phyloP scores from a whole-genome alignment of 37 sponge, comb jelly and placozoan genomes.

The Halisarca cf. caerulea region DNA sequence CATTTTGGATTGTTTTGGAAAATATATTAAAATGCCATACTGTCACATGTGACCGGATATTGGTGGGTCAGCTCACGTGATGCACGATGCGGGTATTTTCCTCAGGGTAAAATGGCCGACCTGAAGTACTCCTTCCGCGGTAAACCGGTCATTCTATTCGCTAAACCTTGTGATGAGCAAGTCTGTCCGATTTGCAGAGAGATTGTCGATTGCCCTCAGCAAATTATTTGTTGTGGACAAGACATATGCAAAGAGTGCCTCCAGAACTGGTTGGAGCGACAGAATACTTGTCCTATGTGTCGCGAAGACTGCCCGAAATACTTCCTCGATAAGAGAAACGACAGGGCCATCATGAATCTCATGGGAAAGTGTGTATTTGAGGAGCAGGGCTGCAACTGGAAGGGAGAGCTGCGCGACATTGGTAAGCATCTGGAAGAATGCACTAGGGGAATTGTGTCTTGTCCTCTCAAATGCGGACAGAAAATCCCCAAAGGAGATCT shows the following conservation, averaged over 20 bases:
- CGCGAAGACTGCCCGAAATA: not conserved
- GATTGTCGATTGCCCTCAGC: not conserved
- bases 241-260: not conserved
- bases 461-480: not conserved
- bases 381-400: conserved; percentile 22
- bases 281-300: conserved; percentile 4
- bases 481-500: not conserved
- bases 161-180: conserved; percentile 7
- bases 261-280: not conserved
- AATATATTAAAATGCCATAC: too few species aligned
- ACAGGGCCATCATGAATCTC: conserved; percentile 2
- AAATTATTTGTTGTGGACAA: conserved; percentile 4
- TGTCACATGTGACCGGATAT: too few species aligned
- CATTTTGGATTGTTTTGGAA: too few species aligned
- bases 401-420: conserved; percentile 11
- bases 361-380: conserved; percentile 1
- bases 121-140: not conserved
- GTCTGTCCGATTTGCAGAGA: conserved; percentile 17
- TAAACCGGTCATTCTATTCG: not conserved
- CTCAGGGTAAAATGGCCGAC: conserved; percentile 10
- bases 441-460: not conserved
- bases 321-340: conserved; percentile 15
- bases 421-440: not conserved
- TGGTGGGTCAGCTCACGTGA: too few species aligned
- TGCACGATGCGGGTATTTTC: not conserved